phyloP scores from a whole-genome alignment of 2,113 vertebrate genomes.

The Dasyornis broadbenti region DNA sequence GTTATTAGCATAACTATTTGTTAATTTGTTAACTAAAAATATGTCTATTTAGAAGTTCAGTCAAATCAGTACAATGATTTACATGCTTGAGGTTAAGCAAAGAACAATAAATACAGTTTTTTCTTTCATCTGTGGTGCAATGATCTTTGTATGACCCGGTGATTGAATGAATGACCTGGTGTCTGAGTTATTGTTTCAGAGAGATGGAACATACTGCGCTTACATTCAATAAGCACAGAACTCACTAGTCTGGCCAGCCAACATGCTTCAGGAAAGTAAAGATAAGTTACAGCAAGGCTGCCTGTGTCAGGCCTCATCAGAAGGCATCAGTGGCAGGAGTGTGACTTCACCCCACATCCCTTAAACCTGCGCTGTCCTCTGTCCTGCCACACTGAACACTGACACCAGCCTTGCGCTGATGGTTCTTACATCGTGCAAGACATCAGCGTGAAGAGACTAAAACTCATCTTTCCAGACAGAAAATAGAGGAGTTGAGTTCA shows the following conservation, averaged over 20 bases:
- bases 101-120: neutral
- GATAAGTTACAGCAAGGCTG: neutral
- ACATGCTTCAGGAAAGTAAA: neutral
- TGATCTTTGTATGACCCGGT: neutral
- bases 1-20: neutral
- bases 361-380: neutral
- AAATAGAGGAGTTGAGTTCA: neutral
- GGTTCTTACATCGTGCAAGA: neutral
- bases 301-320: neutral
- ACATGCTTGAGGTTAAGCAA: neutral
- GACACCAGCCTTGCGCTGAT: neutral
- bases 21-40: too few relatives aligned
- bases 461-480: neutral
- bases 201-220: accelerated
- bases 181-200: neutral
- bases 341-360: neutral
- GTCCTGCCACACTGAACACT: accelerated
- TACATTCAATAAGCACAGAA: neutral
- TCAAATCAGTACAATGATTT: neutral
- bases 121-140: neutral
- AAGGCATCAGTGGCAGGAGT: neutral
- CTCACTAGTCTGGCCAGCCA: neutral
- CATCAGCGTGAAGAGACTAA: accelerated
- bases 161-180: neutral
- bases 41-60: neutral